phyloP scores from a whole-genome alignment of 2,797 vertebrate genomes.

The Echeneis naucrates region DNA sequence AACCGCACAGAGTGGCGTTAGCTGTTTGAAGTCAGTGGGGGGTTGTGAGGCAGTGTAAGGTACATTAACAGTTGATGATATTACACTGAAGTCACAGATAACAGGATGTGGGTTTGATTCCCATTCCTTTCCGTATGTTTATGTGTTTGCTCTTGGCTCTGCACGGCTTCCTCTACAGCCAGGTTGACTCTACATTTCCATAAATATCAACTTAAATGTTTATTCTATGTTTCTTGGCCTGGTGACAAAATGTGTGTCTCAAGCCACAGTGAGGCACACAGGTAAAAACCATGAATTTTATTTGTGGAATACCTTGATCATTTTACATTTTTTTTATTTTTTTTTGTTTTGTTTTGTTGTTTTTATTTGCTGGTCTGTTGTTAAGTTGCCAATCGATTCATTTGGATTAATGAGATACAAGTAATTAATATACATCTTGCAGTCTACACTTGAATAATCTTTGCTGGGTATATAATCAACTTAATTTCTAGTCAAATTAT shows the following conservation, averaged over 20 bases:
- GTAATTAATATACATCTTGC: background rate
- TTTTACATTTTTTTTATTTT: background rate
- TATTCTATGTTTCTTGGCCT: slow-evolving; percentile 31
- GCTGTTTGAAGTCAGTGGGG: slow-evolving; percentile 52
- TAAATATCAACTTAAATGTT: slow-evolving; percentile 50
- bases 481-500: background rate
- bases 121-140: slow-evolving; percentile 39
- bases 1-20: slow-evolving; percentile 44
- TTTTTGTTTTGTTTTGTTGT: no score
- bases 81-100: slow-evolving; percentile 43
- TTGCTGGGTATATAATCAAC: background rate
- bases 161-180: slow-evolving; percentile 30
- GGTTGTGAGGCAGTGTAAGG: slow-evolving; percentile 35
- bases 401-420: background rate
- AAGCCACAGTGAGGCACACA: background rate
- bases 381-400: no score
- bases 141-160: slow-evolving; percentile 32
- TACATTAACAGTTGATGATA: slow-evolving; percentile 63
- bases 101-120: slow-evolving; percentile 50
- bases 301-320: background rate
- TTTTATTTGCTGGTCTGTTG: background rate
- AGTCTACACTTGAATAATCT: background rate
- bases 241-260: slow-evolving; percentile 7
- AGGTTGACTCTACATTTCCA: slow-evolving; percentile 41
- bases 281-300: background rate